Evolutionary conservation across 2,797 vertebrate species (phyloP).

Genomic region (Cichlasoma orientale): DNA sequence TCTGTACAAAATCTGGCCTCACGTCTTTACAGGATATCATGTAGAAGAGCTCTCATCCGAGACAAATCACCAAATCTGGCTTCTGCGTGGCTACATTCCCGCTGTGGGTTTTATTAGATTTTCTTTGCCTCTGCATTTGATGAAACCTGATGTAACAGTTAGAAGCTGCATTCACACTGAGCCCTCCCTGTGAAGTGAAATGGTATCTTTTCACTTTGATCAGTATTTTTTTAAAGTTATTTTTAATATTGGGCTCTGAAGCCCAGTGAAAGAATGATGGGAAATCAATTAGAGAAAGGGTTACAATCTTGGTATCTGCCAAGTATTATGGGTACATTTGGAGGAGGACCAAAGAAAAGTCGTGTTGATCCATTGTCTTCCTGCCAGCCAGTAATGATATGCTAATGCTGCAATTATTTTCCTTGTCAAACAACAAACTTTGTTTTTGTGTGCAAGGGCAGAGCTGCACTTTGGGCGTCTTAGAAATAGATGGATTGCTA

Average conservation of each 20-base stretch:
- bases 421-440: slow-evolving; percentile 51
- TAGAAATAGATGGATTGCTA: slow-evolving; percentile 8
- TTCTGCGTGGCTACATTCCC: neutral
- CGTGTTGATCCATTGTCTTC: slow-evolving; percentile 37
- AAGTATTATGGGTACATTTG: slow-evolving; percentile 45
- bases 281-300: slow-evolving; percentile 26
- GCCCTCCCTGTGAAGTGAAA: neutral
- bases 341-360: slow-evolving; percentile 40
- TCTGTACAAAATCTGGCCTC: slow-evolving; percentile 21
- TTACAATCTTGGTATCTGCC: slow-evolving; percentile 15
- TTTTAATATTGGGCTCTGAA: slow-evolving; percentile 23
- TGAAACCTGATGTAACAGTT: slow-evolving; percentile 14
- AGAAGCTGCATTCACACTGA: neutral
- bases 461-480: slow-evolving; percentile 25
- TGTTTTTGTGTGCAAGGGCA: slow-evolving; percentile 45
- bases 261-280: slow-evolving; percentile 2
- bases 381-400: slow-evolving; percentile 53
- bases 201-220: slow-evolving; percentile 14
- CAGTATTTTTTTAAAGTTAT: neutral
- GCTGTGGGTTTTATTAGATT: slow-evolving; percentile 6
- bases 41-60: neutral
- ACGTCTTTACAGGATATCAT: neutral
- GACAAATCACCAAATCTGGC: slow-evolving; percentile 13
- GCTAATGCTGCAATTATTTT: slow-evolving; percentile 57
- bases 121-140: slow-evolving; percentile 5